Conservation (phyloP, 2,888 invertebrate species). For the Coleophora flavipennella region DNA sequence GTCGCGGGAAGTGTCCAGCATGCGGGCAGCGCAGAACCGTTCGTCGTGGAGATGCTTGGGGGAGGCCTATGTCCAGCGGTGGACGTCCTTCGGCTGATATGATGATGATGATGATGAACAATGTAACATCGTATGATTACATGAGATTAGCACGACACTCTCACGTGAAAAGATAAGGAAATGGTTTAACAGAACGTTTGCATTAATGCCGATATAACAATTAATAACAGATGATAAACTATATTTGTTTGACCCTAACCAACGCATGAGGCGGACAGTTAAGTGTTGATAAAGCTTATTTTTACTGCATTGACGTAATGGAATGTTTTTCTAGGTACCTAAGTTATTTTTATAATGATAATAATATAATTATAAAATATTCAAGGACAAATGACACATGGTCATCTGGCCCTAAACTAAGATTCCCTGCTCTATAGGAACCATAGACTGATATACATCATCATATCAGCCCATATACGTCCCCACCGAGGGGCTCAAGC, state of each 20-base stretch:
- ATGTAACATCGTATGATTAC: neutral
- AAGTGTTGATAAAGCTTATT: slow-evolving; percentile 28
- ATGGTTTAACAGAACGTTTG: neutral
- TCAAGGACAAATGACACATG: too few species aligned
- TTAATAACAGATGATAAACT: slow-evolving; percentile 19
- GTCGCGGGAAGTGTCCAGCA: too few species aligned
- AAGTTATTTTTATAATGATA: slow-evolving; percentile 1
- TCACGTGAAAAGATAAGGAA: neutral
- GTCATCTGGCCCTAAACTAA: too few species aligned
- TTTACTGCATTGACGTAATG: slow-evolving; percentile 38
- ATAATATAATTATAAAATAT: slow-evolving; percentile 2
- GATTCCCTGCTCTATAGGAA: too few species aligned
- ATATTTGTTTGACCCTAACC: slow-evolving; percentile 27
- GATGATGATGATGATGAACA: too few species aligned
- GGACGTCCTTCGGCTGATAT: too few species aligned
- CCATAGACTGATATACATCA: too few species aligned
- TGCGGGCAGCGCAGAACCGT: too few species aligned
- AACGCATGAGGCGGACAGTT: slow-evolving; percentile 18
- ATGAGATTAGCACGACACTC: neutral
- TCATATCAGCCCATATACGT: too few species aligned
- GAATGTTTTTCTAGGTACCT: slow-evolving; percentile 17
- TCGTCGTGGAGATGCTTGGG: too few species aligned
- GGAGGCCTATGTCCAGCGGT: too few species aligned
- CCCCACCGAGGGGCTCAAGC: too few species aligned
- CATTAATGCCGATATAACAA: neutral